Evolutionary conservation across 2,797 vertebrate genomes (phyloP).

Genomic region (Myripristis murdjan): DNA sequence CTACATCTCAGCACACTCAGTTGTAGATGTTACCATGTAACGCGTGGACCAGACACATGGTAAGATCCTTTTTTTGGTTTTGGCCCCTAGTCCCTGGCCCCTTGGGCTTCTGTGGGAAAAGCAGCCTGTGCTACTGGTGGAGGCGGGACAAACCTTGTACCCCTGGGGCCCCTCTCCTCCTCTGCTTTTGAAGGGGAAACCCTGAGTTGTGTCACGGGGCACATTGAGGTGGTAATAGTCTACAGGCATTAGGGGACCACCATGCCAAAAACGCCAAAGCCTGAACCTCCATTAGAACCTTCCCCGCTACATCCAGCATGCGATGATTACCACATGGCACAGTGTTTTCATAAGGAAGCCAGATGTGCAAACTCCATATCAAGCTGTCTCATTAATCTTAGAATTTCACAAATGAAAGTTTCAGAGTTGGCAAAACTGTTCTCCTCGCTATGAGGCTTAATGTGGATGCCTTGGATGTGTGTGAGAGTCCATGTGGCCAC

Average conservation of each 20-base stretch:
- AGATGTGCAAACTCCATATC: slow-evolving; percentile 23
- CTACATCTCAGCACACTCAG: background rate
- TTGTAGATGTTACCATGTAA: slow-evolving; percentile 7
- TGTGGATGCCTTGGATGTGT: slow-evolving; percentile 10
- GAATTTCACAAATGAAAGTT: background rate
- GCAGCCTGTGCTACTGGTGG: slow-evolving; percentile 1
- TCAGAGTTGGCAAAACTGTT: slow-evolving; percentile 2
- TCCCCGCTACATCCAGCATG: slow-evolving; percentile 9
- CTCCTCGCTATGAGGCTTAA: slow-evolving; percentile 7
- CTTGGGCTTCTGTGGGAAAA: slow-evolving; percentile 10
- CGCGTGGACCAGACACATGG: slow-evolving; percentile 29
- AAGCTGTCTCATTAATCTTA: slow-evolving; percentile 15
- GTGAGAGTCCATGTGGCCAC: slow-evolving; percentile 10
- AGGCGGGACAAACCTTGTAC: slow-evolving; percentile 1
- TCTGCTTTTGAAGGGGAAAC: slow-evolving; percentile 17
- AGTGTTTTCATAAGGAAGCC: slow-evolving; percentile 13
- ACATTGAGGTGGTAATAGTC: slow-evolving; percentile 62
- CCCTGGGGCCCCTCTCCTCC: background rate
- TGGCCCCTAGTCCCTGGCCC: background rate
- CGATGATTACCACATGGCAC: slow-evolving; percentile 17
- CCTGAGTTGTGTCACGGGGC: slow-evolving; percentile 42
- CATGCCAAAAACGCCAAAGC: slow-evolving; percentile 28
- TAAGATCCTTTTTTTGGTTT: background rate
- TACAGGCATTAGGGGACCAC: slow-evolving; percentile 50
- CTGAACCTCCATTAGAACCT: background rate